Base-by-base conservation (phyloP, 2,797 vertebrate species). In the Crax fasciolata region DNA sequence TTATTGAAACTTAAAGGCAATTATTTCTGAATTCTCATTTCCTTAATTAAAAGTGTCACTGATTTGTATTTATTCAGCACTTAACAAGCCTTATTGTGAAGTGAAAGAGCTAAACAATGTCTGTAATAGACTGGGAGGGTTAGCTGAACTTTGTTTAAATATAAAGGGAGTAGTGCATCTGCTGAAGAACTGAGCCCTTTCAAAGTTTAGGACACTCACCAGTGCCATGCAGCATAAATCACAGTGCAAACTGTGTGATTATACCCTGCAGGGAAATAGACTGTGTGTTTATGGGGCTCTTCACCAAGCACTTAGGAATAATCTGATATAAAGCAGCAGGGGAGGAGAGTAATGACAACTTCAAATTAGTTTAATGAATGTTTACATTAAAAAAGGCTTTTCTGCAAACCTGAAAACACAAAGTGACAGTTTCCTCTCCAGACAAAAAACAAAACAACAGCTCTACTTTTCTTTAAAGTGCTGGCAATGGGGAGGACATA, bases 301-400 rank as follows among this genome's bases (percentile, higher is more conserved):
- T 98, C 98, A 98, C 98, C 97, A 98, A 98, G 98, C 98, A 98
- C 98, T 98, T 98, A 98, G 98, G 98, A 98, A 98, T 98, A 98
- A 98, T 98, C 98, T 98, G 98, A 98, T 98, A 98, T 98, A 98
- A 98, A 98, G 97, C 98, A 98, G 98, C 98, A 98, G 98, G 98
- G 98, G 98, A 98, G 98, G 98, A 96, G 97, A 97, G 98, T 98
- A 98, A 98, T 98, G 98, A 98, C 98, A 98, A 98, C 98, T 98
- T 98, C 98, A 98, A 98, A 98, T 98, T 98, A 98, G 98, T 98
- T 98, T 98, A 98, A 98, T 98, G 98, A 98, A 98, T 98, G 98
- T 98, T 98, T 98, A 98, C 98, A 98, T 98, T 98, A 97, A 97
- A 97, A 97, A 95, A 97, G 93, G 95, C 97, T 98, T 98, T 98